Base-by-base conservation (phyloP, 1,140 invertebrate species). In the Drosophila miranda region DNA sequence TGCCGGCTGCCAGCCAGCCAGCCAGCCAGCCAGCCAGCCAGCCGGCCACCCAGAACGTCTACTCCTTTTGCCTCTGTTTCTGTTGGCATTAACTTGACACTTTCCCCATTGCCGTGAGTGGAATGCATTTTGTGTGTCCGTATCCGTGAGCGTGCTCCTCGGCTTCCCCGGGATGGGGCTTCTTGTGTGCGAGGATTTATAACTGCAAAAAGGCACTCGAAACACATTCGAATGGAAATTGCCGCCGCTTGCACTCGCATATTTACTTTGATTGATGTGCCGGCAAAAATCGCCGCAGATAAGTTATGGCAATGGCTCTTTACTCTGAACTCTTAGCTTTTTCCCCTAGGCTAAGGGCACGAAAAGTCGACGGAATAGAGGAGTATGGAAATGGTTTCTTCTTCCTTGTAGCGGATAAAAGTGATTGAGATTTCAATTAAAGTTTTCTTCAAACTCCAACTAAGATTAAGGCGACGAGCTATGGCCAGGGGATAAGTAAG, bases 81-180 rank as follows among this genome's bases (percentile, higher is more conserved):
- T 79, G 71, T 51, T 83, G 80, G 80, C 80, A 83, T 83, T 84
- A 84, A 84, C 80, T 79, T 84, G 80, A 84, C 80, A 84, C 80
- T 84, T 84, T 79, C 72, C 73, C 76, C 76, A 84, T 84, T 72
- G 80, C 75, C 76, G 80, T 79, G 75, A 84, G 75, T 63, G 64
- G 74, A 83, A 59, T 62, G 52, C 54, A 57, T 26, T 77, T 42
- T 49, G 51, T 69, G 19, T 60, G 23, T 56, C 51, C 42, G 28
- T 56, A 49, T 63, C 19, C 38, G 28, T 34, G 41, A 55, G 6
- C 49, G 44, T 59, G 57, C 6, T 52, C 21, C 14, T 54, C 38
- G 53, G 43, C 30, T 34, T 34, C 21, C 23, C 13, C 60, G 41
- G 54, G 4, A 26, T 4, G 23, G 23, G 23, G 23, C 23, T 26